Percentiles rank a stretch among this genome's conserved stretches.
Evolutionary conservation across 2,888 invertebrate genomes (phyloP).

Genomic region (Orchesella flavescens): DNA sequence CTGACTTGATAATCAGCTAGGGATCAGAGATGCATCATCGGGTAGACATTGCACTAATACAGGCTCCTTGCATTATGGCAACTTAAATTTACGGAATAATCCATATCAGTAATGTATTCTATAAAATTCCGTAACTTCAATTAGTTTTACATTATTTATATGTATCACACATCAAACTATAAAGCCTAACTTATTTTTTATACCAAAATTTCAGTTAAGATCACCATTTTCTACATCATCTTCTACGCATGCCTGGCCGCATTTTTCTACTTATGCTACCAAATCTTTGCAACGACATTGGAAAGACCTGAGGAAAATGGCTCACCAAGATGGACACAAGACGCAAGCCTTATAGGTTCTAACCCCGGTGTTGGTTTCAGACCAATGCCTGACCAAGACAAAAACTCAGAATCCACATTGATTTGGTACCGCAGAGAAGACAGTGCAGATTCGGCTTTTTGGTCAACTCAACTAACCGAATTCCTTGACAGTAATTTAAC

Average conservation of each 20-base stretch:
- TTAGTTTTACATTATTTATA: too few relatives aligned
- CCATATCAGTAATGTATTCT: too few relatives aligned
- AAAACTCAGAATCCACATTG: constrained; percentile 95
- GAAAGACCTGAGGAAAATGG: constrained; percentile 77
- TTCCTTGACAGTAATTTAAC: constrained; percentile 79
- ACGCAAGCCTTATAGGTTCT: constrained; percentile 88
- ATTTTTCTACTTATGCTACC: constrained; percentile 95
- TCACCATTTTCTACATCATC: constrained; percentile 94
- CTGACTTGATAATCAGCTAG: too few relatives aligned
- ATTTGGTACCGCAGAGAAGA: constrained; percentile 88
- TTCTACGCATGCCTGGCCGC: constrained; percentile 94
- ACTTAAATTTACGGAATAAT: too few relatives aligned
- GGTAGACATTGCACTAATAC: too few relatives aligned
- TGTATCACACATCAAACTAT: too few relatives aligned
- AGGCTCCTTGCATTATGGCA: too few relatives aligned
- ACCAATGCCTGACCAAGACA: constrained; percentile 91
- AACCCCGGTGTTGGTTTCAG: constrained; percentile 97
- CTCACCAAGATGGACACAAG: constrained; percentile 92
- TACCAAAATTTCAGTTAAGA: constrained; percentile 85
- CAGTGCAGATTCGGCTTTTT: constrained; percentile 83
- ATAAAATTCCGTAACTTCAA: too few relatives aligned
- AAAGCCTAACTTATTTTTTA: neutral
- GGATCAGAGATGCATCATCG: too few relatives aligned
- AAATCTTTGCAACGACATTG: constrained; percentile 94
- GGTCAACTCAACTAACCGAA: constrained; percentile 84